phyloP scores from a whole-genome alignment of 2,797 vertebrate species.

The Sebastes alutus region DNA sequence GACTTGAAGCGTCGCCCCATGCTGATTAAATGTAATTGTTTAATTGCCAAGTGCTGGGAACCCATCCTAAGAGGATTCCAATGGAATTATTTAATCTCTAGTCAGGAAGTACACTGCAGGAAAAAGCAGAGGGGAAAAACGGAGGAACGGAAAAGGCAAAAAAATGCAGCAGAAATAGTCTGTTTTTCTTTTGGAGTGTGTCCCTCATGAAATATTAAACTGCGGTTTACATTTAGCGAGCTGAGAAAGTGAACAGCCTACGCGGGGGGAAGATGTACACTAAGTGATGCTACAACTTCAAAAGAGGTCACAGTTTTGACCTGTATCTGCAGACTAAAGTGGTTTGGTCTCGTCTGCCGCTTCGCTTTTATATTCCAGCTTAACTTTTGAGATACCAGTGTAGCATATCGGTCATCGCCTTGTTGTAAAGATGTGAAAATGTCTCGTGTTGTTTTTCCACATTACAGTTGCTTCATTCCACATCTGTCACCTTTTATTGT shows the following conservation, averaged over 20 bases:
- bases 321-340: conserved; percentile 47
- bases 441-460: not conserved
- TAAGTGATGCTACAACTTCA: conserved; percentile 56
- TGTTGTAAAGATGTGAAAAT: not conserved
- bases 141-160: conserved; percentile 61
- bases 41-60: conserved; percentile 86
- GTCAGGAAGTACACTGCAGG: conserved; percentile 81
- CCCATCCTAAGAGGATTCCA: conserved; percentile 84
- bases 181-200: conserved; percentile 57
- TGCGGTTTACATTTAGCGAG: conserved; percentile 72
- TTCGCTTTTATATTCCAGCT: conserved; percentile 25
- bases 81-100: conserved; percentile 86
- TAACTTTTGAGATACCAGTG: conserved; percentile 14
- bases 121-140: conserved; percentile 60
- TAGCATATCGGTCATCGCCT: not conserved
- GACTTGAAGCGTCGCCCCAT: conserved; percentile 84
- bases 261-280: conserved; percentile 18
- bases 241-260: conserved; percentile 57
- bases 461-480: conserved; percentile 7
- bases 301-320: conserved; percentile 62
- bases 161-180: conserved; percentile 61
- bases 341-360: conserved; percentile 36
- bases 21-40: conserved; percentile 87
- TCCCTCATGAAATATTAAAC: conserved; percentile 75
- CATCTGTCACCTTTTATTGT: conserved; percentile 28